These are phyloP conservation scores for Bacillus rossius DNA, from an alignment of 1,140 invertebrate genomes.

Conservation along the genomic window DNA sequence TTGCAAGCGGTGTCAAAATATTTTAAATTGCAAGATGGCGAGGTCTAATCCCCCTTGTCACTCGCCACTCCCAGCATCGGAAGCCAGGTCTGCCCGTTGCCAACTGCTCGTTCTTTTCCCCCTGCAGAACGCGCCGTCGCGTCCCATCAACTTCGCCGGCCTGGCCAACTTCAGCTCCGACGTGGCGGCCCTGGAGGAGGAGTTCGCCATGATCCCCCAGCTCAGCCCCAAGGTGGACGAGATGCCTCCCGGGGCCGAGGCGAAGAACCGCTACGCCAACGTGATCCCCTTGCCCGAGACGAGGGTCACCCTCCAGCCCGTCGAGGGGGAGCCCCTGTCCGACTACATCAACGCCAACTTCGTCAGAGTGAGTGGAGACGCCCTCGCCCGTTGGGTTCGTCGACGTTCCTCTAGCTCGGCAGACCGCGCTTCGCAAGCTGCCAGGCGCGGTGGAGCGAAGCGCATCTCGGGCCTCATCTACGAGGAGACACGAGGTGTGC, in stretches of 20 bases:
- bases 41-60: too few relatives aligned
- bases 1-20: too few relatives aligned
- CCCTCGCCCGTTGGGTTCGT: too few relatives aligned
- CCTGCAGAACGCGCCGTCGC: constrained; percentile 58
- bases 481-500: too few relatives aligned
- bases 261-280: constrained; percentile 92
- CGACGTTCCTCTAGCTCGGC: too few relatives aligned
- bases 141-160: constrained; percentile 66
- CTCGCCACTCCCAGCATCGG: too few relatives aligned
- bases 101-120: not conserved
- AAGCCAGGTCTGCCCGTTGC: too few relatives aligned
- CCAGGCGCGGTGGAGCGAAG: too few relatives aligned
- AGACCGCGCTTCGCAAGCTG: too few relatives aligned
- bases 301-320: constrained; percentile 63
- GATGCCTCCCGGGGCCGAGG: constrained; percentile 76
- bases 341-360: constrained; percentile 94
- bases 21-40: too few relatives aligned
- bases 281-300: constrained; percentile 88
- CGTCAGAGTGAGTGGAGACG: constrained; percentile 62
- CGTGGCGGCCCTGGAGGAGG: constrained; percentile 63
- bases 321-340: constrained; percentile 65
- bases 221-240: constrained; percentile 71
- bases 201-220: constrained; percentile 72
- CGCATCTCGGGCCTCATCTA: too few relatives aligned
- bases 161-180: constrained; percentile 68